Evolutionary conservation across 30 jellyfish, hydroid and myxozoan species (phyloP), one percentile per base, ranked within the genome.

Genomic region (Cassiopea andromeda): DNA sequence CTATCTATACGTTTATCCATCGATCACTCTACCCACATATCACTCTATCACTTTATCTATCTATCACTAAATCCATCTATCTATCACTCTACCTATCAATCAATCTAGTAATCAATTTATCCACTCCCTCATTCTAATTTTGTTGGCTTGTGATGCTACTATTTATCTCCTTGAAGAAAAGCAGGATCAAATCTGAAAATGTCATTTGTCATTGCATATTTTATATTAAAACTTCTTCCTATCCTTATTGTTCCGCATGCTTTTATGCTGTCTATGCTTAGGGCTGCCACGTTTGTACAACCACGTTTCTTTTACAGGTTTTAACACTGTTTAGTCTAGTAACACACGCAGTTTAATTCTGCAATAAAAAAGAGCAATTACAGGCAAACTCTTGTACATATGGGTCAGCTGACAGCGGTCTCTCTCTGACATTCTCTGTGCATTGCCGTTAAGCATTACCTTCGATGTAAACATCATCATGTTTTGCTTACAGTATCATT

Each of bases 371-470:
- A 27, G 7, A 27, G 50, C 46, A 70, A 70, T 70, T 27, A 70
- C 50, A 70, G 10, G 54, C 54, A 38, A 50, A 17, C 57, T 70
- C 15, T 43, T 54, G 79, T 70, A 70, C 79, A 70, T 14, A 70
- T 70, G 79, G 79, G 79, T 2, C 79, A n/a, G 54, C 79, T 19
- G 27, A 70, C 27, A 70, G 79, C 79, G 79, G 79, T 43, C 54
- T 43, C 79, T 70, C 27, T 70, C 79, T 70, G 6, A 15, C 79
- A 4, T 54, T 15, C 79, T 70, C 79, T 70, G 27, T 70, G 79
- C 79, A 7, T 19, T 70, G 79, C 79, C 79, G 79, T 70, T 70
- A 19, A 70, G 79, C 79, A 70, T 70, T 70, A 54, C 79, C n/a
- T 38, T 70, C 54, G 79, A 70, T 70, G 79, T 70, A 70, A 70